Base-by-base conservation (phyloP, 2,797 vertebrate genomes). In the Orientallactaga sibirica region DNA sequence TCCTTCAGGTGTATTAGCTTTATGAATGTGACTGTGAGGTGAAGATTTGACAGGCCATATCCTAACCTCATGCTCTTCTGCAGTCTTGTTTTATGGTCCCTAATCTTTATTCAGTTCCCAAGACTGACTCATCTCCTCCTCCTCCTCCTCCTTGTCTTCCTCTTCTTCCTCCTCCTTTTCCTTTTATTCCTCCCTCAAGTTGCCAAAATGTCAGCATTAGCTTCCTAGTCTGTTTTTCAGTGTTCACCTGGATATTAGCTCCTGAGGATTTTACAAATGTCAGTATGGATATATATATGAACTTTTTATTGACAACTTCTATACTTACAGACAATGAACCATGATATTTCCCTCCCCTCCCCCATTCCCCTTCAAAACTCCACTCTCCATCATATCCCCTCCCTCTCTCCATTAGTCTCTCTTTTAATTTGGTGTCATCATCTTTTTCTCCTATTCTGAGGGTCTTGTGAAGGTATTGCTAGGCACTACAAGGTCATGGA, bases 171-270 rank as follows among this genome's bases (percentile, higher is more conserved):
- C 5, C 22, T 27, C 11, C 12, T 5, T 75, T 27, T 2, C 29
- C 67, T 48, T 48, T 48, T 48, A 48, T 11, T 19, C 7, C 68
- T 24, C 5, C 7, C 18, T 48, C n/a, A 67, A 71, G 27, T 64
- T 89, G 68, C 43, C 41, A 29, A 91, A 16, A 25, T 73, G 6
- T 91, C 41, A 86, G 9, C 55, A 52, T 68, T 43, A 55, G 10
- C 76, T 93, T 62, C 61, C 14, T 86, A 74, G 64, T 83, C 58
- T 91, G 8, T 7, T 70, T 90, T 86, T 86, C 88, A 77, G 52
- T 58, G 74, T 92, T 86, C 24, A 92, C 19, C 55, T 86, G 48
- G 61, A 66, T 83, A 62, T 94, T 79, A 86, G 22, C 3, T 74
- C n/a, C 61, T 48, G 8, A 3, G n/a, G 14, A 80, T 81, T 84